Percentiles rank a stretch among this genome's conserved stretches.
Conservation (phyloP, 1,140 invertebrate genomes). For the Leptinotarsa undecemlineata region DNA sequence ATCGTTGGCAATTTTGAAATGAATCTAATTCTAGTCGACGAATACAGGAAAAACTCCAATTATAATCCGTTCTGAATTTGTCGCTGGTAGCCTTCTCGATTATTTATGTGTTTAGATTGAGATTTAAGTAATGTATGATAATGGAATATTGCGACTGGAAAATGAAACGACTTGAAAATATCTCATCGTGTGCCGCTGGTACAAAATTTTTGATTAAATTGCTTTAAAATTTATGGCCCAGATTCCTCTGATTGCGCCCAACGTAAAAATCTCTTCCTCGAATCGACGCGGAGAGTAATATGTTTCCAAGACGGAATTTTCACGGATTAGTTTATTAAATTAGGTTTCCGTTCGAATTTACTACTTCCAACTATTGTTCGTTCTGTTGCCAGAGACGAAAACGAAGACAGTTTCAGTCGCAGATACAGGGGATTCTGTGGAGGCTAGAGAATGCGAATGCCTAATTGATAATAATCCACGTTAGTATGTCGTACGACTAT, state of each 20-base stretch:
- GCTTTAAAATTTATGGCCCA: constrained; percentile 38
- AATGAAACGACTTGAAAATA: constrained; percentile 37
- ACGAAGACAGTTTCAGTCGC: not conserved
- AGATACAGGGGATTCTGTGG: not conserved
- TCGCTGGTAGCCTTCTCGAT: constrained; percentile 31
- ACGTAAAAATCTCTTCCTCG: constrained; percentile 26
- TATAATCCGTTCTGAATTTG: constrained; percentile 32
- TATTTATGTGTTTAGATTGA: constrained; percentile 45
- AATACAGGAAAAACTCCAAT: constrained; percentile 31
- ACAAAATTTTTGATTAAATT: constrained; percentile 43
- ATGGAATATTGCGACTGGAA: constrained; percentile 37
- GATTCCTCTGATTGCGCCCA: constrained; percentile 31
- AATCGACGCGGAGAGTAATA: constrained; percentile 28
- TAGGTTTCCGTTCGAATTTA: constrained; percentile 22
- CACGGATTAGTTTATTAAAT: constrained; percentile 30
- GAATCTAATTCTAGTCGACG: constrained; percentile 23
- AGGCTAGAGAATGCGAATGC: not conserved
- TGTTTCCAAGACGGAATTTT: constrained; percentile 23
- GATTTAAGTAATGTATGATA: constrained; percentile 42
- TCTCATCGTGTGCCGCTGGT: constrained; percentile 28
- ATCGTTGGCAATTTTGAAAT: constrained; percentile 29
- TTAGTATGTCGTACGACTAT: not conserved
- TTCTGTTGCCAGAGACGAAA: not conserved
- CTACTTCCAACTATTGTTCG: constrained; percentile 17
- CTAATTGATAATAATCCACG: no score